phyloP scores from a whole-genome alignment of 2,113 vertebrate genomes.

The Sisor rabdophorus region DNA sequence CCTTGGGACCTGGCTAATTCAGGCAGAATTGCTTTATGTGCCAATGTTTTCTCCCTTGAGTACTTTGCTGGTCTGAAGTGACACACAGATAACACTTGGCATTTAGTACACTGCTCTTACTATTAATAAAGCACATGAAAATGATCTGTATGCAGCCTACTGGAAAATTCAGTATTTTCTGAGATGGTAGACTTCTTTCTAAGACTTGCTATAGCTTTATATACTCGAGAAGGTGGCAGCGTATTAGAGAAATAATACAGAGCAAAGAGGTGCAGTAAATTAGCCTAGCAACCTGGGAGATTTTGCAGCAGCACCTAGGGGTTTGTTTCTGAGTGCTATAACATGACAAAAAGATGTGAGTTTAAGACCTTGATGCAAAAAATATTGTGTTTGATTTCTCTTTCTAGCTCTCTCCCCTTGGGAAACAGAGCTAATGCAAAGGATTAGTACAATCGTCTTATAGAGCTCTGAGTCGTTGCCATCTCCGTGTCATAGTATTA shows the following conservation, averaged over 20 bases:
- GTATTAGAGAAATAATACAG: constrained; percentile 11
- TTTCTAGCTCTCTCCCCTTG: no score
- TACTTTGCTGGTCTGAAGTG: constrained; percentile 55
- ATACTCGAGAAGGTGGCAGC: background rate
- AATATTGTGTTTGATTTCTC: background rate
- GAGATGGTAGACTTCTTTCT: constrained; percentile 43
- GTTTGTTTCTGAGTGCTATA: constrained; percentile 8
- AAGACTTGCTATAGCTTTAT: constrained; percentile 22
- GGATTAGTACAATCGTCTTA: background rate
- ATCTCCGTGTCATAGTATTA: background rate
- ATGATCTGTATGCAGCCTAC: constrained; percentile 38
- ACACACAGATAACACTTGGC: constrained; percentile 58
- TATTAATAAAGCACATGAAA: constrained; percentile 47
- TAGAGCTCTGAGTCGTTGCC: background rate
- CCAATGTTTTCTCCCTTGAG: constrained; percentile 49
- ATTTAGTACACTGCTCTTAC: constrained; percentile 57
- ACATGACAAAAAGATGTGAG: background rate
- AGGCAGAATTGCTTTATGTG: constrained; percentile 53
- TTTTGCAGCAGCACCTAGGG: background rate
- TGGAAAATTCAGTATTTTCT: constrained; percentile 46
- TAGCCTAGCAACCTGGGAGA: constrained; percentile 6
- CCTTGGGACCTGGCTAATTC: constrained; percentile 51
- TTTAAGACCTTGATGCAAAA: background rate
- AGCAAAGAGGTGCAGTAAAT: constrained; percentile 22
- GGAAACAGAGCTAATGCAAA: background rate